Evolutionary conservation across 2,113 vertebrate species (phyloP).

Genomic region (Poecilia latipinna): DNA sequence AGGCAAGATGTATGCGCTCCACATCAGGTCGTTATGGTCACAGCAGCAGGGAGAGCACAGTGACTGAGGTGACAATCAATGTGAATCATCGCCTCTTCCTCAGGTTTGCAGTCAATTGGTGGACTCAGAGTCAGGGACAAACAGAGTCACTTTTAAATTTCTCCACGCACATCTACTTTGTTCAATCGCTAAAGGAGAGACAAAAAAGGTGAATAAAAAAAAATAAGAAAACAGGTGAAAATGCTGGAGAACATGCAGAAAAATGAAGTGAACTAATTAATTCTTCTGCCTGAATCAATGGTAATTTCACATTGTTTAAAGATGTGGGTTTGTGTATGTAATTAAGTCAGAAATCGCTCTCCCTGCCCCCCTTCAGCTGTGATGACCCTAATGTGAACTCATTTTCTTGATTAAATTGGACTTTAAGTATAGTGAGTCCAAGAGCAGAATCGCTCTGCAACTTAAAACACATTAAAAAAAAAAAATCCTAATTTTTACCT

Average conservation of each 20-base stretch:
- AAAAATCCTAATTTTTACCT: constrained; percentile 10
- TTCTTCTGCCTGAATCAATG: background rate
- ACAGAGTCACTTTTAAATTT: background rate
- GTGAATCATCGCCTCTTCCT: background rate
- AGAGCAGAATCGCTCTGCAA: constrained; percentile 43
- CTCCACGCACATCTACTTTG: background rate
- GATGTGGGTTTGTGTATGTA: background rate
- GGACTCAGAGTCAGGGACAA: background rate
- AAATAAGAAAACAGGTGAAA: background rate
- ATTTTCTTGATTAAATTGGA: constrained; percentile 48
- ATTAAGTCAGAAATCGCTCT: constrained; percentile 33
- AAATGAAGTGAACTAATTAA: background rate
- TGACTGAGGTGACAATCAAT: background rate
- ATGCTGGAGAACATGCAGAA: background rate
- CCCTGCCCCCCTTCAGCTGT: constrained; percentile 9
- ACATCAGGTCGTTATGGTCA: background rate
- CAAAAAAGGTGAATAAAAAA: background rate
- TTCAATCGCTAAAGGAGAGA: background rate
- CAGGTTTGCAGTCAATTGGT: background rate
- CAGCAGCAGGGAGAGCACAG: constrained; percentile 3
- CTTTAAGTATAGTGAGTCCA: constrained; percentile 33
- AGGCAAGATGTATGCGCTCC: background rate
- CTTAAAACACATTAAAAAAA: constrained; percentile 34
- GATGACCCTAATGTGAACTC: constrained; percentile 45
- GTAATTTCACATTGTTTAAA: background rate